Evolutionary conservation across 2,888 invertebrate genomes (phyloP).

Genomic region (Camptogramma bilineatum): DNA sequence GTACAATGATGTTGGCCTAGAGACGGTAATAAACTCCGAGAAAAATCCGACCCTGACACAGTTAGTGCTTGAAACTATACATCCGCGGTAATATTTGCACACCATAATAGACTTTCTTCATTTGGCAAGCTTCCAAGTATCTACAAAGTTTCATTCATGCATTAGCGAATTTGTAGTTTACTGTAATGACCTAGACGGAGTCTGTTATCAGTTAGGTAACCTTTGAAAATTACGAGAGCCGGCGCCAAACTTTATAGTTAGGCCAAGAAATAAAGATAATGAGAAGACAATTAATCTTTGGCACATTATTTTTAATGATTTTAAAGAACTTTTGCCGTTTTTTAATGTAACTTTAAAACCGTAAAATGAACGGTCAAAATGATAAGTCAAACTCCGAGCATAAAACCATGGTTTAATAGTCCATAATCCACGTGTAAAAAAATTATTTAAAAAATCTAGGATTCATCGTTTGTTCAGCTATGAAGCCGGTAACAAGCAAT

Average conservation of each 20-base stretch:
- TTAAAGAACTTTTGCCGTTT: too few relatives aligned
- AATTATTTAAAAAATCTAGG: too few relatives aligned
- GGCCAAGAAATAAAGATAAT: background rate
- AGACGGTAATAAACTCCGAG: conserved; percentile 65
- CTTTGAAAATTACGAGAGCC: conserved; percentile 6
- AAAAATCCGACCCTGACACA: conserved; percentile 70
- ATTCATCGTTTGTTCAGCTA: too few relatives aligned
- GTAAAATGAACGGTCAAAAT: too few relatives aligned
- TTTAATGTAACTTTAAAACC: too few relatives aligned
- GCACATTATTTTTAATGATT: too few relatives aligned
- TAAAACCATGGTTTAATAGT: too few relatives aligned
- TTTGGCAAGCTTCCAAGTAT: conserved; percentile 67
- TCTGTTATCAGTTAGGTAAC: conserved; percentile 39
- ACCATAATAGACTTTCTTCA: conserved; percentile 63
- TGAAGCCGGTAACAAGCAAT: too few relatives aligned
- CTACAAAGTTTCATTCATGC: conserved; percentile 60
- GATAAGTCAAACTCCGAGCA: too few relatives aligned
- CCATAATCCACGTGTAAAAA: too few relatives aligned
- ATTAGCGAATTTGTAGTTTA: conserved; percentile 41
- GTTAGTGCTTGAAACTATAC: conserved; percentile 54
- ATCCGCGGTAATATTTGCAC: conserved; percentile 58
- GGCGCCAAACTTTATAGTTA: conserved; percentile 10
- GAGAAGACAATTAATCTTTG: background rate
- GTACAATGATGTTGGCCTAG: conserved; percentile 59
- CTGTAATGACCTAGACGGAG: conserved; percentile 21